Evolutionary conservation across 2,113 vertebrate genomes (phyloP).

Genomic region (Spilogale gracilis): DNA sequence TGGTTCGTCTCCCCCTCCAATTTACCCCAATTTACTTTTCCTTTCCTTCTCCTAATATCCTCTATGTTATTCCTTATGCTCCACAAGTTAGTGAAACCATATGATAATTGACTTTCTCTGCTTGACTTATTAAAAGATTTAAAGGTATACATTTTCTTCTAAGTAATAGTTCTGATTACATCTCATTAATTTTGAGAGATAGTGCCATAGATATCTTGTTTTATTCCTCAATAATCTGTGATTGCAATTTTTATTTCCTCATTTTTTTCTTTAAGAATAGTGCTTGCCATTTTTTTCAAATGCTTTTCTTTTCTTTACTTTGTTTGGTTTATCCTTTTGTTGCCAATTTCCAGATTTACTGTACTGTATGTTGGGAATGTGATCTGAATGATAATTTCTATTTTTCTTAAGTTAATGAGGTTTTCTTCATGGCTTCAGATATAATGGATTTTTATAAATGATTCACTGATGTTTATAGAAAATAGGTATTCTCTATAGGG

Average conservation of each 20-base stretch:
- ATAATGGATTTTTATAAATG: slow-evolving; percentile 34
- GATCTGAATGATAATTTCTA: slow-evolving; percentile 47
- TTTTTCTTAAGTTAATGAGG: slow-evolving; percentile 42
- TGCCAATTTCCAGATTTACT: slow-evolving; percentile 24
- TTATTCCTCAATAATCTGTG: not conserved
- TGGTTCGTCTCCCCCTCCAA: no score
- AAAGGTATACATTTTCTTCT: slow-evolving; percentile 22
- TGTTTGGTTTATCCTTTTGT: slow-evolving; percentile 49
- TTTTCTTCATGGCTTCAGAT: slow-evolving; percentile 54
- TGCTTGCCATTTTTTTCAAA: not conserved
- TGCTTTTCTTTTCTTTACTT: not conserved
- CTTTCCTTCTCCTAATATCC: no score
- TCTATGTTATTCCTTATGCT: no score
- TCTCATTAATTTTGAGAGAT: slow-evolving; percentile 29
- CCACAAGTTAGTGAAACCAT: no score
- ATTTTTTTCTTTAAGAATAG: not conserved
- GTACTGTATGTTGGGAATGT: not conserved
- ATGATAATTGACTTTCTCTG: no score
- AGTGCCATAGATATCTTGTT: slow-evolving; percentile 9
- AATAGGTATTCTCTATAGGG: not conserved
- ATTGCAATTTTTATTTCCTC: slow-evolving; percentile 43
- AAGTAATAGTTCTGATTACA: not conserved
- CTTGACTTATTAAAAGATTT: not conserved
- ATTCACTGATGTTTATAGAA: slow-evolving; percentile 44
- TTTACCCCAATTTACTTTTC: no score